Evolutionary conservation across 2,797 vertebrate species (phyloP), one percentile per base, ranked within the genome.

Genomic region (Manis crassicaudata): DNA sequence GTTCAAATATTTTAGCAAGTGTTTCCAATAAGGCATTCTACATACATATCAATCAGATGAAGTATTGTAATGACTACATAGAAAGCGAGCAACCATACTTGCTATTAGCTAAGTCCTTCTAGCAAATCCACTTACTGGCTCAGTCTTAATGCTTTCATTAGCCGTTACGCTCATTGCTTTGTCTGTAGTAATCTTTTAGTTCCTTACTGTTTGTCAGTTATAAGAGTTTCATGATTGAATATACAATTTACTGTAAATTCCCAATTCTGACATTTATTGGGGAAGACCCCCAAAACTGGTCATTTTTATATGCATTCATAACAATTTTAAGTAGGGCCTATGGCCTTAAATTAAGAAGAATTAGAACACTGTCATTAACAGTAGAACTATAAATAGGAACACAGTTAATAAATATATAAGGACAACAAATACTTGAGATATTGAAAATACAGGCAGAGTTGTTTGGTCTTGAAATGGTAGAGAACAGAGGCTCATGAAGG

Each of bases 301-400:
- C 50, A 56, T 20, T 85, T 76, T 92, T 87, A 43, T 4, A 32
- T 52, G 10, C 4, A 75, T 70, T 80, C 7, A 46, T 67, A 56
- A 68, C 12, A 94, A 76, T 35, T 91, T 92, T 88, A 81, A 91
- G 32, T 60, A 35, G 92, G 3, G 1, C 3, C 43, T 60, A 29
- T 2, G 25, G 4, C 83, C 46, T 91, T 50, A 52, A 56, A 68
- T 20, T 84, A 62, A 90, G 86, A 56, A 27, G 5, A 82, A 83
- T 27, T 20, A 77, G 73, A 77, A 32, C 3, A 60, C 7, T 5
- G 0, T 60, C 23, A 25, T 92, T 50, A 67, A 40, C 21, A 25
- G 32, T 2, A 82, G 25, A 87, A 68, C 0, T 29, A 25, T 6
- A 88, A 95, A 60, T 5, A 72, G 12, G 5, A 77, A 40, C 8